A percentile compares a stretch with the other conserved stretches of the same genome.
Evolutionary conservation across 1,140 invertebrate genomes (phyloP).

Genomic region (Hypsibius dujardini): DNA sequence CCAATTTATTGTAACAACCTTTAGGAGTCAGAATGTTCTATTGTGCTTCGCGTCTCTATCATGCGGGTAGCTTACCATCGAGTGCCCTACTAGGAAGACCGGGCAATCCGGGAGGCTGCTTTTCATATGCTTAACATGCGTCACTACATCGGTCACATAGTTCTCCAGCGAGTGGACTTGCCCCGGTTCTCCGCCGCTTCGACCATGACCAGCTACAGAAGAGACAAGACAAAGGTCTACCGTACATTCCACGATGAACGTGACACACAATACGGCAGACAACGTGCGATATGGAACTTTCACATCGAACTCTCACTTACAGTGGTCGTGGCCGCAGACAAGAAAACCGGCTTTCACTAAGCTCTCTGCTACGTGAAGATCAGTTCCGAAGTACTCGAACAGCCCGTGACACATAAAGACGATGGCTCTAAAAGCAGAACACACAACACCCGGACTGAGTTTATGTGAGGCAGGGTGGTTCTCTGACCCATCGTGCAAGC

Average conservation of each 20-base stretch:
- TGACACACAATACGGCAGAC: neutral
- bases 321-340: conserved; percentile 36
- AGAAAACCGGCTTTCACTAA: conserved; percentile 29
- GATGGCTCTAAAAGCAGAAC: conserved; percentile 30
- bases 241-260: neutral
- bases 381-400: conserved; percentile 34
- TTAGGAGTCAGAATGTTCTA: conserved; percentile 17
- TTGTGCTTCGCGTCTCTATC: neutral
- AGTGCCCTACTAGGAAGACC: conserved; percentile 34
- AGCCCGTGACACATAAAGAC: conserved; percentile 35
- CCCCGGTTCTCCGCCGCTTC: conserved; percentile 32
- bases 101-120: conserved; percentile 28
- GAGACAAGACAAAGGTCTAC: neutral
- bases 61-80: conserved; percentile 30
- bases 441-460: neutral
- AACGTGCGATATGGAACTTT: neutral
- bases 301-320: conserved; percentile 26
- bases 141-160: conserved; percentile 32
- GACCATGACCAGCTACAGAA: conserved; percentile 34
- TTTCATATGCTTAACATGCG: conserved; percentile 30
- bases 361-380: conserved; percentile 30
- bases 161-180: conserved; percentile 29
- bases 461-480: too few relatives aligned
- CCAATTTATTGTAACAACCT: conserved; percentile 9
- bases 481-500: too few relatives aligned